phyloP scores from a whole-genome alignment of 1,140 invertebrate genomes.

The Streblospio benedicti region DNA sequence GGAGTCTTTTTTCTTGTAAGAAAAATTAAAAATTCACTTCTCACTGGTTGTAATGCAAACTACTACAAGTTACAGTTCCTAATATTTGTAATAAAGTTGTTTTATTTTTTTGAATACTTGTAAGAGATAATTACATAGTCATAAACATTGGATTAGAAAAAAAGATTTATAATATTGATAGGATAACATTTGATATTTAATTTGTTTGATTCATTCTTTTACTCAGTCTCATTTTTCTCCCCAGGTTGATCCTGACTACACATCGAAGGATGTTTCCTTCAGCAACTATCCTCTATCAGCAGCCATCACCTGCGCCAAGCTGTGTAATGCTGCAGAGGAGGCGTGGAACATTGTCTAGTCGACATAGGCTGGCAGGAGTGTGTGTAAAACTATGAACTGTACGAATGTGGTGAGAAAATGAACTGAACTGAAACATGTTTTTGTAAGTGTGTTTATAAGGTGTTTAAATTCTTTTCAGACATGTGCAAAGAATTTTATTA shows the following conservation, averaged over 20 bases:
- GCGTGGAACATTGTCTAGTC: conserved; percentile 73
- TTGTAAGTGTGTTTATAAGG: too few relatives aligned
- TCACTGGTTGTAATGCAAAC: too few relatives aligned
- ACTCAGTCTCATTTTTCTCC: conserved; percentile 5
- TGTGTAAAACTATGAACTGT: too few relatives aligned
- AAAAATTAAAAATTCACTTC: too few relatives aligned
- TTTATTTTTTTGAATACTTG: neutral
- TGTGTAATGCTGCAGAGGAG: conserved; percentile 96
- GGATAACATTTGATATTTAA: neutral
- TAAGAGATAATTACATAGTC: neutral
- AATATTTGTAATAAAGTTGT: neutral
- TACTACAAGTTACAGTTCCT: too few relatives aligned
- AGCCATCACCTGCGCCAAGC: conserved; percentile 88
- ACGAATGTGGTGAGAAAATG: too few relatives aligned
- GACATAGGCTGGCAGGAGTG: too few relatives aligned
- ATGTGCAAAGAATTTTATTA: too few relatives aligned
- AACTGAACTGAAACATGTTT: too few relatives aligned
- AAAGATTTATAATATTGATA: neutral
- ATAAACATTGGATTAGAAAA: neutral
- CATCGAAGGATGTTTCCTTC: conserved; percentile 81
- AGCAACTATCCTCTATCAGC: conserved; percentile 93
- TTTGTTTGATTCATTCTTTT: neutral
- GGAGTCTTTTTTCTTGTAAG: too few relatives aligned
- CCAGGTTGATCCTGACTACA: conserved; percentile 77
- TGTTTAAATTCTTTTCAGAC: too few relatives aligned